These are phyloP conservation scores for Leucosticte australis DNA, from an alignment of 2,113 vertebrate species.

Conservation along the genomic window DNA sequence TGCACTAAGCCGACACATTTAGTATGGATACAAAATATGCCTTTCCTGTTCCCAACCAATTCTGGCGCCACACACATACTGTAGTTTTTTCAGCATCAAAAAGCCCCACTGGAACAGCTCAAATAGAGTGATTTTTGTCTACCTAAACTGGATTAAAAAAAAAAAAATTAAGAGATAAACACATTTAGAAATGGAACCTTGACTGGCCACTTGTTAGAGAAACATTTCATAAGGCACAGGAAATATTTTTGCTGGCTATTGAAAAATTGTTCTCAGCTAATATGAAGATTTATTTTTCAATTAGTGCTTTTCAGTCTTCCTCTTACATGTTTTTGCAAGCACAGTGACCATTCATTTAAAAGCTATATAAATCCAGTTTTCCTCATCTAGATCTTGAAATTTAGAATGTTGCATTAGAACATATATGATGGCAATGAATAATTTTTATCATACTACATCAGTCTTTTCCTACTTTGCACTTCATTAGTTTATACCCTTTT, in stretches of 20 bases:
- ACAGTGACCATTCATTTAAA: neutral
- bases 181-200: neutral
- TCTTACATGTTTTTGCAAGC: neutral
- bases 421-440: neutral
- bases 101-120: neutral
- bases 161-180: neutral
- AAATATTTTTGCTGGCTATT: neutral
- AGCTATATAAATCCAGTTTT: neutral
- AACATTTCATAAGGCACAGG: neutral
- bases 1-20: slow-evolving; percentile 42
- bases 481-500: neutral
- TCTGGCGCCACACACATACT: slow-evolving; percentile 37
- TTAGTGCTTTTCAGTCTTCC: neutral
- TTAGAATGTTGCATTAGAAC: neutral
- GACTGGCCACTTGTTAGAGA: neutral
- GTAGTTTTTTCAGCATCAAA: neutral
- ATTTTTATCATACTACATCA: neutral
- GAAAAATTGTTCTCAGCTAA: neutral
- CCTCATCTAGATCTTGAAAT: neutral
- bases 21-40: slow-evolving; percentile 44
- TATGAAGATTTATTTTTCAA: neutral
- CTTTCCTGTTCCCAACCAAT: slow-evolving; percentile 62
- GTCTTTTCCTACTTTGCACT: neutral
- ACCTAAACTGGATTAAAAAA: neutral
- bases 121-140: neutral